A percentile compares a stretch with the other conserved stretches of the same genome.
These are phyloP conservation scores for Cosmia trapezina DNA, from an alignment of 2,888 invertebrate genomes.

Conservation along the genomic window DNA sequence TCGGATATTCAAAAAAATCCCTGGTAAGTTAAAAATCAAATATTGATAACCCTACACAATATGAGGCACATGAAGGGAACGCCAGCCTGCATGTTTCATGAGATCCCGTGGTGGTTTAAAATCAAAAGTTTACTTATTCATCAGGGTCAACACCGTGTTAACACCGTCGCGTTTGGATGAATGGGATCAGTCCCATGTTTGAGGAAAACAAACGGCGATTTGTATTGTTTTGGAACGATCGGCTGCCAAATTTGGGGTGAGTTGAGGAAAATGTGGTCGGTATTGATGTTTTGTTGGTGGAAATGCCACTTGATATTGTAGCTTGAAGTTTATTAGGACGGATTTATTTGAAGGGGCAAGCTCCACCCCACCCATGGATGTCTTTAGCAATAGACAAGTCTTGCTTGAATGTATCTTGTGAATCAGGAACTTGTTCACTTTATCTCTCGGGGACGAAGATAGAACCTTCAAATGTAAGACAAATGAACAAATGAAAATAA, in stretches of 20 bases:
- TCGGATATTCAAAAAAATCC: constrained; percentile 15
- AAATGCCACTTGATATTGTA: constrained; percentile 29
- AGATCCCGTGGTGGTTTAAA: constrained; percentile 62
- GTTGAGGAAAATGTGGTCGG: constrained; percentile 43
- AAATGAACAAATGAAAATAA: neutral
- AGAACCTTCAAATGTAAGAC: neutral
- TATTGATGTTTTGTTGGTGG: constrained; percentile 22
- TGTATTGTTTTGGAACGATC: constrained; percentile 55
- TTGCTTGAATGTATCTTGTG: neutral
- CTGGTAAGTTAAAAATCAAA: constrained; percentile 45
- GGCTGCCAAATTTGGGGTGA: constrained; percentile 40
- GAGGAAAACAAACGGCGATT: constrained; percentile 51
- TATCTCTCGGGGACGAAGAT: neutral
- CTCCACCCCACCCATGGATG: neutral
- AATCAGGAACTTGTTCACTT: constrained; percentile 1
- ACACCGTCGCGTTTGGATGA: constrained; percentile 55
- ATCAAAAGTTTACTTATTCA: constrained; percentile 70
- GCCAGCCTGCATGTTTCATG: constrained; percentile 61
- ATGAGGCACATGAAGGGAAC: constrained; percentile 25
- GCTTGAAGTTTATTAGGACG: neutral
- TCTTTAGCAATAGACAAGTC: neutral
- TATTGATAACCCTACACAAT: constrained; percentile 48
- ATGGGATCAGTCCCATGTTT: constrained; percentile 54
- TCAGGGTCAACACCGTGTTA: constrained; percentile 56
- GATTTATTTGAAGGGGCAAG: constrained; percentile 26